Percentiles rank a stretch among this genome's conserved stretches.
Conservation (phyloP, 2,797 vertebrate genomes). For the Euthynnus affinis region DNA sequence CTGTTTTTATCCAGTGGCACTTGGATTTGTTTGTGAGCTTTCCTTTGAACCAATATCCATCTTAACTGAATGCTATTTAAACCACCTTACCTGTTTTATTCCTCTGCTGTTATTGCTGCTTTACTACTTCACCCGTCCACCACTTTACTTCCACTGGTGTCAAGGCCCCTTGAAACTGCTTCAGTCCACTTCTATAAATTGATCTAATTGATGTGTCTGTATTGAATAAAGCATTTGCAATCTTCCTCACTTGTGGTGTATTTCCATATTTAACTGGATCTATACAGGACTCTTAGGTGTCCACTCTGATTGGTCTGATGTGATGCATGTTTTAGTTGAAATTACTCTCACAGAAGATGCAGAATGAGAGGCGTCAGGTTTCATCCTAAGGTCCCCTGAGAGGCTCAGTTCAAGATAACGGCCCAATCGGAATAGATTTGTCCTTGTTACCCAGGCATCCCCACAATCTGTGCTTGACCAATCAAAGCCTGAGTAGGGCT, state of each 20-base stretch:
- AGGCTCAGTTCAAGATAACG: not conserved
- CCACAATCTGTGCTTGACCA: not conserved
- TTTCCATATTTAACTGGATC: not conserved
- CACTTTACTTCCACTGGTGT: not conserved
- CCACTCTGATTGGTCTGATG: not conserved
- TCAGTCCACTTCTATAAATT: not conserved
- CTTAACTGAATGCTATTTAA: too few relatives aligned
- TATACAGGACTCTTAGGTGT: not conserved
- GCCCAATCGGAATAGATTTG: conserved; percentile 24
- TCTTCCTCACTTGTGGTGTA: not conserved
- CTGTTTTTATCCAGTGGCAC: too few relatives aligned
- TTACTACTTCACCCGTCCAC: not conserved
- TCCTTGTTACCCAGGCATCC: not conserved
- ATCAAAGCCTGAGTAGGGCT: conserved; percentile 11
- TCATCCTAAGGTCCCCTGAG: not conserved
- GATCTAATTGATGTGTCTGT: not conserved
- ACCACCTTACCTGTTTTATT: too few relatives aligned
- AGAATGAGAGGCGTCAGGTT: not conserved
- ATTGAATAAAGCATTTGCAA: too few relatives aligned
- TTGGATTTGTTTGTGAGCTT: too few relatives aligned
- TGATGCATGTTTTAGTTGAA: not conserved
- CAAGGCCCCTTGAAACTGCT: too few relatives aligned
- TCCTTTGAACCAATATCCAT: too few relatives aligned
- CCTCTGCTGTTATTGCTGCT: too few relatives aligned
- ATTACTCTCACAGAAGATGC: not conserved